A percentile compares a stretch with the other conserved stretches of the same genome.
These are phyloP conservation scores for Ptychodera flava DNA, from an alignment of 35 echinoderm and acorn worm species.

Conservation along the genomic window DNA sequence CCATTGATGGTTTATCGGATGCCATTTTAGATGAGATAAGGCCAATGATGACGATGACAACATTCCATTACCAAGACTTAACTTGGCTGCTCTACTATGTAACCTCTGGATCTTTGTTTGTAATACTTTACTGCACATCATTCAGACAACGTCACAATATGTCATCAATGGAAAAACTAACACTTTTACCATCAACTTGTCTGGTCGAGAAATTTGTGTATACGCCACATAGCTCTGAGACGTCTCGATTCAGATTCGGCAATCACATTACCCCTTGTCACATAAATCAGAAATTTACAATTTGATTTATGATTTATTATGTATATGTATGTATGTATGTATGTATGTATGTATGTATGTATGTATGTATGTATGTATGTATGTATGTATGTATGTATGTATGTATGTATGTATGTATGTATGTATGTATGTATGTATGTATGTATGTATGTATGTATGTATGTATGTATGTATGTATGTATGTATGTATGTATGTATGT, in stretches of 20 bases:
- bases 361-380: neutral
- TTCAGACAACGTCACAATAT: too few species aligned
- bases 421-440: conserved; percentile 2
- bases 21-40: too few species aligned
- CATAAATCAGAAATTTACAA: neutral
- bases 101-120: too few species aligned
- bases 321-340: neutral
- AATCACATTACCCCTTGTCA: neutral
- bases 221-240: neutral
- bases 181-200: neutral
- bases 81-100: too few species aligned
- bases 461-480: conserved; percentile 2
- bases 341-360: neutral
- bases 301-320: neutral
- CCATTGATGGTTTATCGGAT: too few species aligned
- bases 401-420: neutral
- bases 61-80: too few species aligned
- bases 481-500: neutral
- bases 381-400: neutral
- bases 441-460: conserved; percentile 2
- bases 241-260: neutral
- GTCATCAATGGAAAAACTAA: too few species aligned
- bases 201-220: neutral
- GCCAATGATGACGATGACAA: too few species aligned
- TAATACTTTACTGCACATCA: too few species aligned